Base-by-base conservation (phyloP, 1,140 invertebrate genomes). In the Brevipalpus yothersi region DNA sequence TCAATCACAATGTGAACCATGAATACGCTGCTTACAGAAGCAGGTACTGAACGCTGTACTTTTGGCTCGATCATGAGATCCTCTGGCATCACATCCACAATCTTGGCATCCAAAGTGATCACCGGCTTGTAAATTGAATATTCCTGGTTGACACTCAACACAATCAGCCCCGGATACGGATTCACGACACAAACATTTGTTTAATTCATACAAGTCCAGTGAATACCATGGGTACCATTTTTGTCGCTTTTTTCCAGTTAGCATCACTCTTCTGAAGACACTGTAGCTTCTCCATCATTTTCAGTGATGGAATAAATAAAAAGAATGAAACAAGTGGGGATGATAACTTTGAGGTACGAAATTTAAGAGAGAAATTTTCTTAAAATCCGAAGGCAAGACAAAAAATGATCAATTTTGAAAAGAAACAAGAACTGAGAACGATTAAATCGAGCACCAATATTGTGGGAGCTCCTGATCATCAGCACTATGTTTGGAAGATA, bases 81-180 rank as follows among this genome's bases (percentile, higher is more conserved):
- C 94, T 39, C 94, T 93, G 63, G 89, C 78, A 69, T 96, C 86
- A 71, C 94, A 99, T 59, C 80, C 79, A 71, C 94, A 98, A 65
- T 88, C 89, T 82, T 68, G 61, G 69, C 90, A 95, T 57, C 90
- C 90, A 64, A 92, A 89, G 0, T 92, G 68, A 69, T 88, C 87
- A 51, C 77, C 77, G 53, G 80, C 79, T 61, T 81, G 74, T 41
- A 94, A 72, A 67, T 82, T 80, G 67, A 82, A 94, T 53, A 80
- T 86, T 23, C 91, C 90, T 67, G 88, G 84, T 11, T 75, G 72
- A 68, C 91, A 96, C 61, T 80, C 72, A 7, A 80, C 76, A 68
- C 91, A 96, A 41, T 76, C 76, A 54, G 85, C 76, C 0, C 82
- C 79, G 3, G 75, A 76, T 3, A 67, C 87, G 54, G 81, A 77